Conservation (phyloP, 2,888 invertebrate species). For the Drosophila stalkeri region DNA sequence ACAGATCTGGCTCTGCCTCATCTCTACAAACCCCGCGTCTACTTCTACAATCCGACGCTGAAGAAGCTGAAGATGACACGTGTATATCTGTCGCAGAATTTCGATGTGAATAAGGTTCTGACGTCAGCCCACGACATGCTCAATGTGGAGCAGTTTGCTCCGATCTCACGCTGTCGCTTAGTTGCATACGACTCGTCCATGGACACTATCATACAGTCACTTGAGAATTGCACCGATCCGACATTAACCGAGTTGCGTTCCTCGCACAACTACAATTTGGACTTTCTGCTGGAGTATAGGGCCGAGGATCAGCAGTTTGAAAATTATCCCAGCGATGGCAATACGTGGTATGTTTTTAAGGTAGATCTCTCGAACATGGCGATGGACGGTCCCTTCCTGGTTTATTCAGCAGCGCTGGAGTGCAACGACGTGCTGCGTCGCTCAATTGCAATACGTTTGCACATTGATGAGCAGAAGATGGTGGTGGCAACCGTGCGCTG, state of each 20-base stretch:
- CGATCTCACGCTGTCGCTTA: conserved; percentile 89
- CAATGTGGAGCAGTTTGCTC: conserved; percentile 87
- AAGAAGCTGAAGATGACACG: conserved; percentile 86
- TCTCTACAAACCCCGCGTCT: conserved; percentile 88
- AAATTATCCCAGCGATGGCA: conserved; percentile 88
- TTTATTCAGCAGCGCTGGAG: conserved; percentile 87
- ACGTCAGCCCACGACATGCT: conserved; percentile 87
- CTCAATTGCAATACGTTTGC: conserved; percentile 86
- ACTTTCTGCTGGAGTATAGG: conserved; percentile 89
- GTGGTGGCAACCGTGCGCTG: conserved; percentile 75
- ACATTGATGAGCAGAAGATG: conserved; percentile 78
- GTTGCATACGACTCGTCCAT: conserved; percentile 88
- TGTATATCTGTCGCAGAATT: conserved; percentile 87
- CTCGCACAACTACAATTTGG: conserved; percentile 83
- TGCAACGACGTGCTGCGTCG: conserved; percentile 87
- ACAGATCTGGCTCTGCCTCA: conserved; percentile 85
- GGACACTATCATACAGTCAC: conserved; percentile 89
- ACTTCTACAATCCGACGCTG: conserved; percentile 87
- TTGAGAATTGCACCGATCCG: conserved; percentile 86
- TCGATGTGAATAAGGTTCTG: conserved; percentile 87
- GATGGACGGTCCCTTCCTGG: conserved; percentile 87
- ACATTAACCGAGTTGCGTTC: conserved; percentile 78
- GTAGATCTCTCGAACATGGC: conserved; percentile 88
- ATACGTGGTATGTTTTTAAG: conserved; percentile 87
- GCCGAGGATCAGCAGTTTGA: conserved; percentile 87